Conservation (phyloP, 2,113 vertebrate genomes). For the Carassius auratus region DNA sequence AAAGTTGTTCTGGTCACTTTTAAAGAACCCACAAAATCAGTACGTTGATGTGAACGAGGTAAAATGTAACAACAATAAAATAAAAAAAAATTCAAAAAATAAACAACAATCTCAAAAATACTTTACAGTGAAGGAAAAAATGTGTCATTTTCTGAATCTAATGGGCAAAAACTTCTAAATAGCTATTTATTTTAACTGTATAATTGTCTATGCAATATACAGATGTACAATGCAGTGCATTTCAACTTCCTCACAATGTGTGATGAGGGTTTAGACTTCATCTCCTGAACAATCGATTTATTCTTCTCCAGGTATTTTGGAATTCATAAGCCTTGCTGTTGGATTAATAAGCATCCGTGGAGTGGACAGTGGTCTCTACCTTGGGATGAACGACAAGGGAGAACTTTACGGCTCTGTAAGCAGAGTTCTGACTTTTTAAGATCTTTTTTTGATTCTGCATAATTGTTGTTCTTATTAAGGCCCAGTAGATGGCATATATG, state of each 20-base stretch:
- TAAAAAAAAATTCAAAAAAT: not conserved
- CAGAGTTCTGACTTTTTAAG: constrained; percentile 54
- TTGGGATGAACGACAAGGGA: constrained; percentile 98
- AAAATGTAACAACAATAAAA: not conserved
- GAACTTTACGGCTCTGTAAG: constrained; percentile 97
- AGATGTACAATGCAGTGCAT: not conserved
- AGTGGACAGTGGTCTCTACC: constrained; percentile 96
- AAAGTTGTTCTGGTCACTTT: not conserved
- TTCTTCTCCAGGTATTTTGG: constrained; percentile 89
- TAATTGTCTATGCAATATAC: not conserved
- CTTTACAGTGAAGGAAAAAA: not conserved
- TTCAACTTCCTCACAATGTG: constrained; percentile 46
- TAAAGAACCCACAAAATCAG: not conserved
- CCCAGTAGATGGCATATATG: constrained; percentile 24
- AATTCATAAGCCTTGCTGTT: constrained; percentile 98
- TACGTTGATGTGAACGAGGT: not conserved
- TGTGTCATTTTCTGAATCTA: too few relatives aligned
- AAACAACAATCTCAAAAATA: not conserved
- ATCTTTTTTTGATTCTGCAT: not conserved
- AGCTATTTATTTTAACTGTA: not conserved
- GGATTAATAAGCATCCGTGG: constrained; percentile 98
- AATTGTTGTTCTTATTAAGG: not conserved
- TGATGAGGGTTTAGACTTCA: constrained; percentile 55
- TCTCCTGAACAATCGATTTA: constrained; percentile 65
- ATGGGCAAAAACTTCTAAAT: too few relatives aligned